Conservation (phyloP, 1,140 invertebrate genomes). For the Akabosia matsudoensis region DNA sequence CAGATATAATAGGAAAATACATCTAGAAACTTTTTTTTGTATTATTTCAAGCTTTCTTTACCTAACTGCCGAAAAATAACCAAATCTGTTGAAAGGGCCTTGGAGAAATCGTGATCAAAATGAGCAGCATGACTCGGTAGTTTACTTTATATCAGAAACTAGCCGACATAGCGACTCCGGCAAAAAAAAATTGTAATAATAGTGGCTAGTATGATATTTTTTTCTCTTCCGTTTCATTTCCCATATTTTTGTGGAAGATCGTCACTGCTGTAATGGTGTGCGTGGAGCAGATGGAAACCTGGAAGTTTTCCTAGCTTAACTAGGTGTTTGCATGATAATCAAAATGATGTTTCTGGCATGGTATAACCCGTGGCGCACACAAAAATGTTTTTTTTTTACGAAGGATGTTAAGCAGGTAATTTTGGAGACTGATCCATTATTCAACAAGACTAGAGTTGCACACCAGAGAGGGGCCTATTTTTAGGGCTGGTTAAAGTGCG, state of each 20-base stretch:
- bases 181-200: not conserved
- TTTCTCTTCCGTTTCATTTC: slow-evolving; percentile 12
- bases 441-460: slow-evolving; percentile 9
- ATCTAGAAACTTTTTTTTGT: too few relatives aligned
- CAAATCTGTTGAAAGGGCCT: too few relatives aligned
- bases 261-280: not conserved
- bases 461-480: not conserved
- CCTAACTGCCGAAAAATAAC: too few relatives aligned
- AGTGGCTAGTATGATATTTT: not conserved
- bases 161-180: not conserved
- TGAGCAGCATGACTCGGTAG: too few relatives aligned
- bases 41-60: too few relatives aligned
- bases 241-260: not conserved
- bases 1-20: too few relatives aligned
- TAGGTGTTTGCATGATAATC: slow-evolving; percentile 15
- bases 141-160: too few relatives aligned
- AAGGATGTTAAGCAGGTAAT: not conserved
- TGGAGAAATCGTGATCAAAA: too few relatives aligned
- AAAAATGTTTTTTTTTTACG: too few relatives aligned
- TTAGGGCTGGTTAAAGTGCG: too few relatives aligned
- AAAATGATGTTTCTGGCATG: not conserved
- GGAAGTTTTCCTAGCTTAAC: not conserved
- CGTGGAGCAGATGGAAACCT: slow-evolving; percentile 4
- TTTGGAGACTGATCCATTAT: not conserved
- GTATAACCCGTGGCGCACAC: too few relatives aligned